Percentiles rank a stretch among this genome's conserved stretches.
Evolutionary conservation across 2,113 vertebrate genomes (phyloP).

Genomic region (Equus przewalskii): DNA sequence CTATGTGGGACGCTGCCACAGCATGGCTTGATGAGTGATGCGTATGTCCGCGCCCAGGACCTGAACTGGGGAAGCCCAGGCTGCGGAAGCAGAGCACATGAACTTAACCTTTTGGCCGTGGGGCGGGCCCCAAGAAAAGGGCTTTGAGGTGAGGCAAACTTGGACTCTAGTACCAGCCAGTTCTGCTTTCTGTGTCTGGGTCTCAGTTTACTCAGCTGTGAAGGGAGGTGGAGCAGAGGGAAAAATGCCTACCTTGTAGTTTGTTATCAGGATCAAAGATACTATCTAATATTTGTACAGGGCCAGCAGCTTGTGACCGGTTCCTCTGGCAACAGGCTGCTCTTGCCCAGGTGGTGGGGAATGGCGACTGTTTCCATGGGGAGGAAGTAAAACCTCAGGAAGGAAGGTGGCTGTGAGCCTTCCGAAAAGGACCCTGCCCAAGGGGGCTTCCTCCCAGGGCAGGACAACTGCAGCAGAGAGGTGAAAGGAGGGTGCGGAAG

Average conservation of each 20-base stretch:
- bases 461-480: background rate
- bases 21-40: no score
- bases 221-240: background rate
- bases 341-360: background rate
- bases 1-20: no score
- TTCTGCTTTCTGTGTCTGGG: background rate
- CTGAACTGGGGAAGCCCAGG: no score
- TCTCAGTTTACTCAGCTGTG: constrained; percentile 7
- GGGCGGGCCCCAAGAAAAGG: no score
- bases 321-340: background rate
- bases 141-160: background rate
- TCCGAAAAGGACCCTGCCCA: background rate
- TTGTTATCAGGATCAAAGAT: background rate
- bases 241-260: background rate
- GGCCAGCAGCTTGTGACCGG: background rate
- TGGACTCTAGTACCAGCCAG: background rate
- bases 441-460: background rate
- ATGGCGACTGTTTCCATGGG: background rate
- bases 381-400: background rate
- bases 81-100: no score
- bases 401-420: background rate
- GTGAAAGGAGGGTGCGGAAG: background rate
- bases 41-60: no score
- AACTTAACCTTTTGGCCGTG: no score
- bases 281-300: background rate